Percentiles rank a stretch among this genome's conserved stretches.
Conservation (phyloP, 1,140 invertebrate species). For the Dufourea novaeangliae region DNA sequence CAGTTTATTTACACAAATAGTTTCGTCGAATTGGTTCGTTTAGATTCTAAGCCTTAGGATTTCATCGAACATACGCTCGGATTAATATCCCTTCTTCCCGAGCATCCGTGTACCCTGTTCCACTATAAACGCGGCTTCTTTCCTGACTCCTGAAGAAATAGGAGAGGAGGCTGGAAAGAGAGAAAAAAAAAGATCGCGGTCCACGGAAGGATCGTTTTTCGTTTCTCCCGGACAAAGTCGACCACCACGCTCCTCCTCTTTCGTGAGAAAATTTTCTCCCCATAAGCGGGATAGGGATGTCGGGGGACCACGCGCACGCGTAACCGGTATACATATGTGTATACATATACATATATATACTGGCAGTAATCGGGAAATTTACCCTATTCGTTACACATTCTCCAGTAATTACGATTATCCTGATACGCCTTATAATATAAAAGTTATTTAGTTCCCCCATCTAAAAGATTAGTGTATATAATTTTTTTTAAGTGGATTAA, state of each 20-base stretch:
- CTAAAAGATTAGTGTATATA: no score
- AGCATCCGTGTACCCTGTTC: slow-evolving; percentile 16
- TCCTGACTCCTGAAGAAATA: slow-evolving; percentile 28
- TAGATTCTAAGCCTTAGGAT: no score
- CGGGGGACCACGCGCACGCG: neutral
- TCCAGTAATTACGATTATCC: no score
- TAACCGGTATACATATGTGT: slow-evolving; percentile 42
- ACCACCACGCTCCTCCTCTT: slow-evolving; percentile 18
- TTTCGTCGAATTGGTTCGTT: no score
- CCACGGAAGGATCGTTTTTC: slow-evolving; percentile 39
- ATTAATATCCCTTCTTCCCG: neutral
- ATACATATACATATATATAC: no score
- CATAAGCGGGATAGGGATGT: slow-evolving; percentile 5
- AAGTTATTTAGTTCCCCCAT: no score
- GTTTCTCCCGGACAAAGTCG: slow-evolving; percentile 26
- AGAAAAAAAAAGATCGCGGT: slow-evolving; percentile 8
- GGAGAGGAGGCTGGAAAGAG: neutral
- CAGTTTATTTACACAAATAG: neutral
- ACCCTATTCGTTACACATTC: no score
- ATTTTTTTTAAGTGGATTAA: no score
- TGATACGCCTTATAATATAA: no score
- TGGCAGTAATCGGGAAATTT: no score
- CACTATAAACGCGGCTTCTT: neutral
- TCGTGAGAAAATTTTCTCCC: slow-evolving; percentile 43
- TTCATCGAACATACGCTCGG: no score